Base-by-base conservation (phyloP, 2,888 invertebrate species). In the Ypsolopha scabrella region DNA sequence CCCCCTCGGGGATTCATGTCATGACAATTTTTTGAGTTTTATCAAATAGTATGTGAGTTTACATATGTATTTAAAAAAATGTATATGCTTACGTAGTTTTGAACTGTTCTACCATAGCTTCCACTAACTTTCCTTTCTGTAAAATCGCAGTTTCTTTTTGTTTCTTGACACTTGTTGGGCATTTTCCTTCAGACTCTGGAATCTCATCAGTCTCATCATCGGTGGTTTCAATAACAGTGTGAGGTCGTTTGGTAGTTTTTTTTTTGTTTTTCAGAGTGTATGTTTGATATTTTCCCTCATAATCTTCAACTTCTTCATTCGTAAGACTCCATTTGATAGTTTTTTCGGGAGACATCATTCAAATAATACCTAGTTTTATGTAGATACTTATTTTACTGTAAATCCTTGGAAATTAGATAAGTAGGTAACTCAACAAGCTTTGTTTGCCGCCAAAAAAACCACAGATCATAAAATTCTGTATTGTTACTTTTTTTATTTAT, bases 81-180 rank as follows among this genome's bases (percentile, higher is more conserved):
- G 34, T 43, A 44, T 34, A 46, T 48, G 55, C 56, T 54, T 67
- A 80, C 83, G 80, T 77, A 57, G 70, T 60, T 53, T 72, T 66
- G 41, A 71, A 58, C 61, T 80, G 83, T 39, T 71, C 61, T 50
- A 57, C 66, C 67, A 76, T 73, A 7, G 73, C 68, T 61, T 75
- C 67, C 36, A 76, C 53, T 54, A 80, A 61, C 63, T 80, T 81
- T 55, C 76, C 72, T n/a, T 71, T 66, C 46, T 61, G 59, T 59
- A 70, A 10, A 45, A 38, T 11, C 70, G 39, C 64, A 57, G 57
- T 64, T 7, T 62, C 57, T 47, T 72, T 67, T 35, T 60, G 53
- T 58, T 74, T 79, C 54, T 67, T 81, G 8, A 60, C 58, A 58
- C 57, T 64, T 56, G n/a, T n/a, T n/a, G 68, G 64, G 58, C 69